These are phyloP conservation scores for Pampusana beccarii DNA, from an alignment of 2,113 vertebrate species.

Conservation along the genomic window DNA sequence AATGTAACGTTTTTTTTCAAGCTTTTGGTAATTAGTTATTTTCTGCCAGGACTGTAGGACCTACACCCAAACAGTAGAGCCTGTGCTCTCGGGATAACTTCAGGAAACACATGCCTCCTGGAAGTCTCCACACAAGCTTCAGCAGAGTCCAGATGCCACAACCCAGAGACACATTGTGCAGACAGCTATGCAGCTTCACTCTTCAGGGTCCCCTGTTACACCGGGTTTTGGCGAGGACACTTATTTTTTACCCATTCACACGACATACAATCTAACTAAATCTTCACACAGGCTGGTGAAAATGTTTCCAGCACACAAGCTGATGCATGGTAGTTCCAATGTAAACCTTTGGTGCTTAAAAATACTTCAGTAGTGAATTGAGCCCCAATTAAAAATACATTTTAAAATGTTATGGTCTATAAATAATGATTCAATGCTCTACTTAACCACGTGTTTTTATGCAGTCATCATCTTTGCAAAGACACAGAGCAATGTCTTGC, in stretches of 20 bases:
- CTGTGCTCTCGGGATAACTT: background rate
- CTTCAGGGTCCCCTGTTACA: background rate
- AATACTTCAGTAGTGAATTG: background rate
- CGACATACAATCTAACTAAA: background rate
- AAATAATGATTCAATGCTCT: background rate
- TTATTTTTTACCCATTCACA: background rate
- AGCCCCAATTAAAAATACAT: background rate
- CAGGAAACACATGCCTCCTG: background rate
- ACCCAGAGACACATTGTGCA: background rate
- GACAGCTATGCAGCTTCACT: rapidly evolving
- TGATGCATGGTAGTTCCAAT: background rate
- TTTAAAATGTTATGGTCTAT: background rate
- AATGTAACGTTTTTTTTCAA: background rate
- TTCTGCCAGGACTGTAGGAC: background rate
- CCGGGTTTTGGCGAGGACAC: background rate
- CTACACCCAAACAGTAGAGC: background rate
- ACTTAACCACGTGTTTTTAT: background rate
- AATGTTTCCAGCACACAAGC: background rate
- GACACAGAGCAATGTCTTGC: background rate
- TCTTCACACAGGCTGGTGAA: background rate
- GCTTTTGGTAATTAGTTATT: background rate
- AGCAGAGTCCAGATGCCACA: background rate
- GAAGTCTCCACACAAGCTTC: background rate
- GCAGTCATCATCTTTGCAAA: background rate
- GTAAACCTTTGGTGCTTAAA: background rate